Percentiles rank a stretch among this genome's conserved stretches.
Evolutionary conservation across 2,888 invertebrate species (phyloP).

Genomic region (Venustoraphidia nigricollis): DNA sequence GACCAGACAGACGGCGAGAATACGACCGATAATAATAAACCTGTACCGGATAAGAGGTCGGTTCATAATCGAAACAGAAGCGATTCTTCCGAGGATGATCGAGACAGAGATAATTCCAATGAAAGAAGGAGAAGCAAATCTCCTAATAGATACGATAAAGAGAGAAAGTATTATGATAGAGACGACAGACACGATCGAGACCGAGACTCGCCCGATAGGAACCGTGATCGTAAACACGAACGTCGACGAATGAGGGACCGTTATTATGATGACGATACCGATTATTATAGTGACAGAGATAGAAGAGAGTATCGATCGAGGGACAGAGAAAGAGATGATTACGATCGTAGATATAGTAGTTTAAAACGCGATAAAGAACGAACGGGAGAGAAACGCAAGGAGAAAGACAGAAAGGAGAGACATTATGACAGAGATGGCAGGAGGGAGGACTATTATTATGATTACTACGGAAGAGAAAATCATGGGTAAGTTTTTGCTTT

Average conservation of each 20-base stretch:
- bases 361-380: constrained; percentile 20
- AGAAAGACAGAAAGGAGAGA: constrained; percentile 24
- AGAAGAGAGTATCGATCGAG: constrained; percentile 30
- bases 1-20: constrained; percentile 25
- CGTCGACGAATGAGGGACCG: constrained; percentile 26
- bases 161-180: constrained; percentile 16
- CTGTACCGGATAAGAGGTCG: constrained; percentile 9
- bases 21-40: constrained; percentile 16
- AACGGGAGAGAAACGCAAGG: constrained; percentile 22
- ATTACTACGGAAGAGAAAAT: constrained; percentile 18
- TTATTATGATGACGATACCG: constrained; percentile 50
- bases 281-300: constrained; percentile 52
- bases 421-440: constrained; percentile 27
- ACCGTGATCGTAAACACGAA: constrained; percentile 20
- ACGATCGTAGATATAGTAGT: constrained; percentile 24
- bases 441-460: constrained; percentile 21
- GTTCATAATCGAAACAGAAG: constrained; percentile 8
- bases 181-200: constrained; percentile 16
- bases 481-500: constrained; percentile 2
- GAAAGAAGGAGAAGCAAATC: constrained; percentile 5
- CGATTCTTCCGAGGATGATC: constrained; percentile 6
- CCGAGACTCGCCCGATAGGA: constrained; percentile 20
- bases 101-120: constrained; percentile 6
- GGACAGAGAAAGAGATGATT: constrained; percentile 22
- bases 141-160: constrained; percentile 13